These are phyloP conservation scores for Drosophila biarmipes DNA, from an alignment of 1,140 invertebrate genomes.

Conservation along the genomic window DNA sequence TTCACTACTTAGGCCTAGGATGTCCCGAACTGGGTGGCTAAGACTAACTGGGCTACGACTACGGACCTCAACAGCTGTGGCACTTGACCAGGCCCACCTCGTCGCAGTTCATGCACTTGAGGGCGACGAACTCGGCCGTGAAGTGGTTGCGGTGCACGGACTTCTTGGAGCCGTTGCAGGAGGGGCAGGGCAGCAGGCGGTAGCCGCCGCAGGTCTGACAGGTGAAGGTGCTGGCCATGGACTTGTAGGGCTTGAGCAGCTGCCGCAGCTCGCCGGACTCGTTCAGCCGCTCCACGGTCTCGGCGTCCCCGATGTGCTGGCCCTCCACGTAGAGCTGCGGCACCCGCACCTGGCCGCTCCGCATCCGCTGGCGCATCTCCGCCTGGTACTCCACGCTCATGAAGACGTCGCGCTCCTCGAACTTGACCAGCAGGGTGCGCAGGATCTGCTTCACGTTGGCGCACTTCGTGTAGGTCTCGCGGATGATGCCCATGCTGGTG, in stretches of 20 bases:
- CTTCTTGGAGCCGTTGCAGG: constrained; percentile 98
- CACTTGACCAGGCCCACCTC: constrained; percentile 96
- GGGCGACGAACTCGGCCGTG: constrained; percentile 95
- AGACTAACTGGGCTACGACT: constrained; percentile 48
- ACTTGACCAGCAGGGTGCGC: constrained; percentile 95
- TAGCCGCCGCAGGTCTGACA: constrained; percentile 96
- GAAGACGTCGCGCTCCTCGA: constrained; percentile 96
- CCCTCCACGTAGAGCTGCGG: constrained; percentile 97
- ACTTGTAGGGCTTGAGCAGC: constrained; percentile 96
- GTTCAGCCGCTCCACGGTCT: constrained; percentile 94
- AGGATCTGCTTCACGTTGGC: constrained; percentile 96
- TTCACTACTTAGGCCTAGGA: constrained; percentile 66
- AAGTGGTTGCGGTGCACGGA: constrained; percentile 97
- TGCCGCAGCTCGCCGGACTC: constrained; percentile 95
- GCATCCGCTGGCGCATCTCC: constrained; percentile 94
- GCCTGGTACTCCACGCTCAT: constrained; percentile 95
- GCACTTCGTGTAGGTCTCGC: constrained; percentile 95
- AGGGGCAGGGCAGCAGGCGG: constrained; percentile 93
- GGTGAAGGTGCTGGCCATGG: constrained; percentile 90
- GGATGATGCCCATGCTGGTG: constrained; percentile 96
- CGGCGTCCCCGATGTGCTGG: constrained; percentile 94
- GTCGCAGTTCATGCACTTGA: constrained; percentile 98
- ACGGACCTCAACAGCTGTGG: constrained; percentile 87
- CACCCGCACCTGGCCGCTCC: constrained; percentile 89
- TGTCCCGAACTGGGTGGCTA: constrained; percentile 42